A percentile compares a stretch with the other conserved stretches of the same genome.
Evolutionary conservation across 2,888 invertebrate species (phyloP).

Genomic region (Miltochrista miniata): DNA sequence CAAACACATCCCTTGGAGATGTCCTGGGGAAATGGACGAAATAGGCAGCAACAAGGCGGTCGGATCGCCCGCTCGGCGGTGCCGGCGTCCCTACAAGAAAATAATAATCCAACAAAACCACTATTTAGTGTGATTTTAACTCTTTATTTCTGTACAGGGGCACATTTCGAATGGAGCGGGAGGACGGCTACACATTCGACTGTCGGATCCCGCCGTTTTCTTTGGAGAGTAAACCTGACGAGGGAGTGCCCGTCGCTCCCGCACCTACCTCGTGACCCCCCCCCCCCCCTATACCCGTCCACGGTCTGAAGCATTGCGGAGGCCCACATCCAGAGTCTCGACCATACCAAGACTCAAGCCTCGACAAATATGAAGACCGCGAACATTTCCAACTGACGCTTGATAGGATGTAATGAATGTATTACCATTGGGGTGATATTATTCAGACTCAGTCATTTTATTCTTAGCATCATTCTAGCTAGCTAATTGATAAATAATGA

Average conservation of each 20-base stretch:
- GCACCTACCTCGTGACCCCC: slow-evolving; percentile 39
- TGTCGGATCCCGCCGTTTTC: slow-evolving; percentile 99
- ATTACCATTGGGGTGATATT: slow-evolving; percentile 23
- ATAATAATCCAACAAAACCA: too few species aligned
- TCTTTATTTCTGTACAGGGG: slow-evolving; percentile 78
- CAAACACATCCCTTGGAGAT: too few species aligned
- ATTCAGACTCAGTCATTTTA: slow-evolving; percentile 42
- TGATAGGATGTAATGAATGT: slow-evolving; percentile 41
- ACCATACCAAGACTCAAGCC: slow-evolving; percentile 5
- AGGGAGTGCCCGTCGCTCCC: slow-evolving; percentile 66
- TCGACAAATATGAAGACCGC: slow-evolving; percentile 2
- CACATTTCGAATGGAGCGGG: slow-evolving; percentile 98
- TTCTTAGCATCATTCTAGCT: slow-evolving; percentile 26
- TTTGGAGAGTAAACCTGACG: slow-evolving; percentile 95
- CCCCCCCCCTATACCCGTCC: not conserved
- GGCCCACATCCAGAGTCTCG: not conserved
- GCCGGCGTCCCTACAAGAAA: too few species aligned
- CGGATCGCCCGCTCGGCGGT: too few species aligned
- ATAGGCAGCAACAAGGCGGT: too few species aligned
- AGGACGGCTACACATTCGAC: slow-evolving; percentile 98
- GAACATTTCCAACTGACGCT: slow-evolving; percentile 1
- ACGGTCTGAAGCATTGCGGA: slow-evolving; percentile 1
- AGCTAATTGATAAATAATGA: too few species aligned
- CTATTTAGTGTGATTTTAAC: too few species aligned
- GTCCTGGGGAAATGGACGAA: too few species aligned